Evolutionary conservation across 2,113 vertebrate species (phyloP), one percentile per base, ranked within the genome.

Genomic region (Sinosuthora webbiana): DNA sequence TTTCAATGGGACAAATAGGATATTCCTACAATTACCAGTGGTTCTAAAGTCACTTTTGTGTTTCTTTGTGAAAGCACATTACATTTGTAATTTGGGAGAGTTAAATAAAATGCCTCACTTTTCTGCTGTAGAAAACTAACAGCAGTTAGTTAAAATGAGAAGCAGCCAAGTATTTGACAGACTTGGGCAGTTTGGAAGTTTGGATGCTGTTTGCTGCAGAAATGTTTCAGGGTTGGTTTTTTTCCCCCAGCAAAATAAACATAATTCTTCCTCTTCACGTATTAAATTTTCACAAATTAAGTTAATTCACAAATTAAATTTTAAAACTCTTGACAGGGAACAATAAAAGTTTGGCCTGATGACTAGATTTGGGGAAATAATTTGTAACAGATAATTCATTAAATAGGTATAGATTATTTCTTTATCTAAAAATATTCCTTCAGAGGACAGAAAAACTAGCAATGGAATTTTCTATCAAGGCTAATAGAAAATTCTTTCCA

Each of bases 151-250:
- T 53, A 65, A 76, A 60, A 8, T 74, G 33, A 35, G 12, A 71
- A 85, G 9, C 4, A 62, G 14, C 2, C 27, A 47, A 31, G 10
- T 50, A 64, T 94, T 76, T 56, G 15, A n/a, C 33, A n/a, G 45
- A 57, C 16, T 53, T 73, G 18, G 1, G 14, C 13, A n/a, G 10
- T 79, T 62, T 10, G 6, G 24, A 83, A 84, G 15, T 7, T 7
- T 28, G 22, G 28, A 35, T 93, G 15, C 9, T 86, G 9, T 53
- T 86, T 74, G 24, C 42, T 53, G 9, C 21, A 47, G 52, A 81
- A 89, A 60, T 30, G 0, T 35, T 73, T 69, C 1, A 0, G 11
- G 11, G 14, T 9, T 52, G 5, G 0, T 50, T 59, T 59, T 59
- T 23, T 7, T 12, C 15, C 23, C 30, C 37, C 18, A 68, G 27